These are phyloP conservation scores for roundworm (Caenorhabditis elegans) DNA, from an alignment of 1,140 invertebrate species.

Conservation along the genomic window WBcel235 BX284604.4:846501-847000, in stretches of 20 bases:
- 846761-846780: not conserved
- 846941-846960: too few relatives aligned
- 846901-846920: not conserved
- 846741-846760: constrained; percentile 14
- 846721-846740: not conserved
- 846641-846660: constrained; percentile 35
- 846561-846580: constrained; percentile 32
- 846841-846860: too few relatives aligned
- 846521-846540: constrained; percentile 2
- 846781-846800: too few relatives aligned
- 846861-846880: too few relatives aligned
- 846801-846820: too few relatives aligned
- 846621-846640: constrained; percentile 50
- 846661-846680: not conserved
- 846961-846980: too few relatives aligned
- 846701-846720: constrained; percentile 17
- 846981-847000: too few relatives aligned
- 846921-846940: too few relatives aligned
- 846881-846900: not conserved
- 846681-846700: not conserved
- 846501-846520: constrained; percentile 31
- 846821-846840: too few relatives aligned
- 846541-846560: not conserved
- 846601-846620: constrained; percentile 29
- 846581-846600: constrained; percentile 35